Conservation (phyloP, 1,140 invertebrate species). For the Muscidifurax raptorellus region DNA sequence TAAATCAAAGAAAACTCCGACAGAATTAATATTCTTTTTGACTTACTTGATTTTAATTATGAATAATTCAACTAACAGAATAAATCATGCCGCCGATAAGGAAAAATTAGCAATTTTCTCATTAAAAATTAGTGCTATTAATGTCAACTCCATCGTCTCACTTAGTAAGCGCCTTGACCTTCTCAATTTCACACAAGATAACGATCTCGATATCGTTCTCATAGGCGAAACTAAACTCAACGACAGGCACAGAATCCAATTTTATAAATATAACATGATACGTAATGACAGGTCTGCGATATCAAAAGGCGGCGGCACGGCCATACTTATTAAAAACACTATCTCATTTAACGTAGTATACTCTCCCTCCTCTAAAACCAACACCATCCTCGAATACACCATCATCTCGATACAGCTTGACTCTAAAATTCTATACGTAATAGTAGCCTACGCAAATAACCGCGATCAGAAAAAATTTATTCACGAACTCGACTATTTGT, state of each 20-base stretch:
- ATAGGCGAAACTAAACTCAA: conserved; percentile 1
- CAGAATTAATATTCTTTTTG: neutral
- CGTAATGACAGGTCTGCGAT: neutral
- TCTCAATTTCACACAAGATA: neutral
- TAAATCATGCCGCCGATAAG: too few species aligned
- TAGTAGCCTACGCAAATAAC: neutral
- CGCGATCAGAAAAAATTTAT: neutral
- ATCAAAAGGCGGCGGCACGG: neutral
- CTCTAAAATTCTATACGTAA: neutral
- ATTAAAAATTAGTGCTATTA: too few species aligned
- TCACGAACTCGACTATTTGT: neutral
- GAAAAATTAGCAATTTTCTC: too few species aligned
- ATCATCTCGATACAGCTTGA: neutral
- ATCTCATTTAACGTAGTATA: neutral
- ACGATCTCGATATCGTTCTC: neutral
- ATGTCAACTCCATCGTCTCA: neutral
- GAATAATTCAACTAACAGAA: neutral
- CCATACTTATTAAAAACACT: conserved; percentile 4
- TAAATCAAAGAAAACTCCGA: neutral
- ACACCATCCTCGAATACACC: neutral
- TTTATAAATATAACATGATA: neutral
- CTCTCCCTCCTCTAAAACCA: neutral
- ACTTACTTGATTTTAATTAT: neutral
- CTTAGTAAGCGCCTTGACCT: neutral
- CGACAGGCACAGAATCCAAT: neutral